A percentile compares a stretch with the other conserved stretches of the same genome.
Conservation (phyloP, 2,797 vertebrate genomes). For the Acanthiza pusilla region DNA sequence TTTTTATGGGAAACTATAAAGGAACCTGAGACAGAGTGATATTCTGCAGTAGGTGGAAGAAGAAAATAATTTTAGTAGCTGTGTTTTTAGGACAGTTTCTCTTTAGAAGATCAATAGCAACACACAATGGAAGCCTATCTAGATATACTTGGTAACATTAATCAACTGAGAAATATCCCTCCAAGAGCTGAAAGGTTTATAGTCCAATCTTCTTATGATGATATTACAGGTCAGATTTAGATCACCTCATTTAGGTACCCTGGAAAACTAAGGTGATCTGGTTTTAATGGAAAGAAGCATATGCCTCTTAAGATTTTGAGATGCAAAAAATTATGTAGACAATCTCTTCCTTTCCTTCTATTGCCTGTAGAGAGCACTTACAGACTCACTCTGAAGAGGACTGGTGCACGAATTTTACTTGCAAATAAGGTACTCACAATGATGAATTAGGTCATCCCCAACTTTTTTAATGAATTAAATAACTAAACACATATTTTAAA, state of each 20-base stretch:
- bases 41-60: not conserved
- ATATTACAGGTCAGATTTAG: not conserved
- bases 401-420: not conserved
- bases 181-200: slow-evolving; percentile 24
- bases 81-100: slow-evolving; percentile 7
- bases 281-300: not conserved
- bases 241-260: not conserved
- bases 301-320: not conserved
- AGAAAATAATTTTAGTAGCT: not conserved
- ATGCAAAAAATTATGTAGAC: not conserved
- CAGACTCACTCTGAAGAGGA: not conserved
- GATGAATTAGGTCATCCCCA: not conserved
- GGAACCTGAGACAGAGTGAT: not conserved
- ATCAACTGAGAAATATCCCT: not conserved
- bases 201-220: not conserved
- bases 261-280: not conserved
- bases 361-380: not conserved
- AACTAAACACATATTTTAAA: not conserved
- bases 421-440: not conserved
- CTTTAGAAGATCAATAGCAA: slow-evolving; percentile 20
- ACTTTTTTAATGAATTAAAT: not conserved
- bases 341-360: not conserved
- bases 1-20: slow-evolving; percentile 49
- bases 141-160: not conserved
- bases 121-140: not conserved